These are phyloP conservation scores for Neosalanx taihuensis DNA, from an alignment of 2,797 vertebrate genomes.

Conservation along the genomic window DNA sequence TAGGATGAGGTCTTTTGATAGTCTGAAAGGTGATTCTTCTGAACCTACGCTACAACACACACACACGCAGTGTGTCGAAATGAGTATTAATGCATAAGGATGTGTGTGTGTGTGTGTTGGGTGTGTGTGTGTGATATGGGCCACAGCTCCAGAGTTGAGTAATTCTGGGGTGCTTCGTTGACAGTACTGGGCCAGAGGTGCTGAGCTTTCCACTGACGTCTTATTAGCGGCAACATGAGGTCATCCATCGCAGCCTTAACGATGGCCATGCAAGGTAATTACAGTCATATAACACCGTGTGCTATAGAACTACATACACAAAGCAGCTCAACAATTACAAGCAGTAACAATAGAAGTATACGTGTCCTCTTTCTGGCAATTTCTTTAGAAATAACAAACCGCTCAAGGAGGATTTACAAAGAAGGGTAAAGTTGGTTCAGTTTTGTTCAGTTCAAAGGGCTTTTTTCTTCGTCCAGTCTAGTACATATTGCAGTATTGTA, in stretches of 20 bases:
- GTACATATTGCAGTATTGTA: too few species aligned
- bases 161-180: constrained; percentile 57
- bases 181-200: constrained; percentile 67
- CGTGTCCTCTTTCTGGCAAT: too few species aligned
- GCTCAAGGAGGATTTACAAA: too few species aligned
- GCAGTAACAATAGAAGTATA: constrained; percentile 51
- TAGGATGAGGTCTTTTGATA: too few species aligned
- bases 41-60: too few species aligned
- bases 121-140: constrained; percentile 34
- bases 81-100: not conserved
- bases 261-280: constrained; percentile 20
- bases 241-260: constrained; percentile 57
- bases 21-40: too few species aligned
- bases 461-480: not conserved
- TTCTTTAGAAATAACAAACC: too few species aligned
- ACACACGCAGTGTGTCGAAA: too few species aligned
- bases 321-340: constrained; percentile 27
- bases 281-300: too few species aligned
- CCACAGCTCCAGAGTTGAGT: constrained; percentile 36
- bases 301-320: too few species aligned
- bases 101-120: constrained; percentile 24
- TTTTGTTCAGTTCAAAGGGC: not conserved
- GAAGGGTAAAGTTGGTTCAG: not conserved
- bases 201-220: constrained; percentile 25
- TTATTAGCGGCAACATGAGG: constrained; percentile 45